Base-by-base conservation (phyloP, 2,113 vertebrate species). In the Lichenostomus cassidix region DNA sequence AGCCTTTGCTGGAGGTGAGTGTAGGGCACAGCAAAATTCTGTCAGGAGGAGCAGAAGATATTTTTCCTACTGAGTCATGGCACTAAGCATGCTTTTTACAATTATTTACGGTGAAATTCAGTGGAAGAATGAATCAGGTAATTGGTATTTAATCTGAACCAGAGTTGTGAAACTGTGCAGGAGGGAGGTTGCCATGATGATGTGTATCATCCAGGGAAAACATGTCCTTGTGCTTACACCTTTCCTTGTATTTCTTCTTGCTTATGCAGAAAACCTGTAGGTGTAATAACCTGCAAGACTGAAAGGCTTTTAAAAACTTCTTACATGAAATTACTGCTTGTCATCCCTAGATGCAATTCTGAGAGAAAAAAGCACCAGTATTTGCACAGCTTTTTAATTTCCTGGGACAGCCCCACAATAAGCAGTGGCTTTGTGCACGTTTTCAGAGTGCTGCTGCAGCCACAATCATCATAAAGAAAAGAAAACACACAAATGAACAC, bases 101-200 rank as follows among this genome's bases (percentile, higher is more conserved):
- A 31, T 83, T 74, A 83, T 49, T 47, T 71, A 71, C 44, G 42
- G 74, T 29, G 49, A 82, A 92, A 92, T 89, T 87, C 67, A 15
- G 27, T 41, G 67, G 65, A 83, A 83, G 58, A 91, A 60, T 95
- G 77, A 96, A 82, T 89, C 89, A 94, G 37, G 21, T 27, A 42
- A 16, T 47, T 81, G 64, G 65, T 69, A 95, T 95, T 91, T 92
- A 56, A 67, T 85, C 58, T 82, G 41, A 92, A 83, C 24, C 33
- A 37, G 31, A 75, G 78, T 58, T 91, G 75, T 58, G 92, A 94
- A 91, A 96, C 77, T 92, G 1, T 16, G 73, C 62, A 68, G 76
- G 70, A 95, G 88, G 39, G n/a, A n/a, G n/a, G 28, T 39, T 74
- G 47, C 77, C 31, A 23, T 29, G 59, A 29, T 77, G 47, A 5